Evolutionary conservation across 2,888 invertebrate species (phyloP), one percentile per base, ranked within the genome.

Genomic region (Balanococcus diminutus): DNA sequence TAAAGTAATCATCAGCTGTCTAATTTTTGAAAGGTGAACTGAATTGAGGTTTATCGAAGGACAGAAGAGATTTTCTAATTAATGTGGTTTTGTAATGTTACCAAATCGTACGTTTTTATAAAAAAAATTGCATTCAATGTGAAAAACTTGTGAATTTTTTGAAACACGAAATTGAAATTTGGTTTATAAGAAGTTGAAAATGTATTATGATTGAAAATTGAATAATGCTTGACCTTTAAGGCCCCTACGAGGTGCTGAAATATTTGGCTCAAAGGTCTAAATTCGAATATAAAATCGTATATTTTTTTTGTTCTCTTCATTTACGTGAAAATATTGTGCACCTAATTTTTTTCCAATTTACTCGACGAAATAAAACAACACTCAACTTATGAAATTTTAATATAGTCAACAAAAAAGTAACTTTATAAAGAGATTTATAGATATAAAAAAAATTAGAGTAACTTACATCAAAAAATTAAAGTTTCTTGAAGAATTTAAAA

Each of bases 391-490:
- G 8, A 82, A 82, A 82, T 82, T 82, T 82, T 82, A 82, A 22
- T 82, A 82, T 22, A 31, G 51, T 82, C 82, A 82, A 82, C 82
- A 82, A 82, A 82, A 82, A 82, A 39, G 42, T 42, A 81, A 81
- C 39, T 42, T 42, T 82, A 31, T 82, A 28, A 46, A 82, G 51
- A 82, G 51, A 81, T 82, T 46, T 31, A 82, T 46, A 51, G 28
- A 25, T 22, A 28, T 31, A 82, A 82, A 31, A 51, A 39, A 82
- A 82, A 39, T 51, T 19, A 81, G 82, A 82, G 51, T 51, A 82
- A 82, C 46, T 32, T 42, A 42, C 32, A 8, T 79, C 39, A 42
- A 81, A 32, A n/a, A 31, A 46, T 82, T 81, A 75, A 75, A 75
- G 75, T 82, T 82, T 46, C 51, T 82, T 82, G 42, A 51, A 82